Percentiles rank a stretch among this genome's conserved stretches.
phyloP scores from a whole-genome alignment of 2,113 vertebrate genomes.

The Sminthopsis crassicaudata region DNA sequence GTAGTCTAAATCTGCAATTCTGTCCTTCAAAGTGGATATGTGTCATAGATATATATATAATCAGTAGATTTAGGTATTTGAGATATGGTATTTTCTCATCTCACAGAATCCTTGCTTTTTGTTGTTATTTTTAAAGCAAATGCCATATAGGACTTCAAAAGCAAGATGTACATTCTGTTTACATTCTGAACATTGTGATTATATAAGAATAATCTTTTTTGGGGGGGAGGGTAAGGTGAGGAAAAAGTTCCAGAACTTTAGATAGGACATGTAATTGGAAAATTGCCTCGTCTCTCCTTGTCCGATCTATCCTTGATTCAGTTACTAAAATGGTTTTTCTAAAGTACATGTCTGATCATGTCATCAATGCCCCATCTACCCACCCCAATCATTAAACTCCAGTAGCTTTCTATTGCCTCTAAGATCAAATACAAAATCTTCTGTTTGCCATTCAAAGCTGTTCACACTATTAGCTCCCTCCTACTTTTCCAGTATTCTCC shows the following conservation, averaged over 20 bases:
- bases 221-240: neutral
- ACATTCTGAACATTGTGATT: neutral
- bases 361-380: neutral
- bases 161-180: constrained; percentile 39
- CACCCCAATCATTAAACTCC: neutral
- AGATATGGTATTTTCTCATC: constrained; percentile 8
- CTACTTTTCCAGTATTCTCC: neutral
- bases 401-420: neutral
- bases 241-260: neutral
- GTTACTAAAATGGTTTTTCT: neutral
- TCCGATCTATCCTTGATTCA: neutral
- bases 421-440: neutral
- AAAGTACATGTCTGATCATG: neutral
- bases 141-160: neutral
- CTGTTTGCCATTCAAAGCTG: neutral
- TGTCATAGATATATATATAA: neutral
- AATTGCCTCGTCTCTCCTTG: neutral
- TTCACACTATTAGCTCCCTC: neutral
- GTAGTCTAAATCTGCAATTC: constrained; percentile 8
- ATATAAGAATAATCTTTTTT: neutral
- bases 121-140: constrained; percentile 18
- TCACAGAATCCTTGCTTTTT: neutral
- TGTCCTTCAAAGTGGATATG: neutral
- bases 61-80: constrained; percentile 1
- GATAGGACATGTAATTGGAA: neutral